Evolutionary conservation across 1,140 invertebrate species (phyloP).

Genomic region (Pachyrhynchus sulphureomaculatus): DNA sequence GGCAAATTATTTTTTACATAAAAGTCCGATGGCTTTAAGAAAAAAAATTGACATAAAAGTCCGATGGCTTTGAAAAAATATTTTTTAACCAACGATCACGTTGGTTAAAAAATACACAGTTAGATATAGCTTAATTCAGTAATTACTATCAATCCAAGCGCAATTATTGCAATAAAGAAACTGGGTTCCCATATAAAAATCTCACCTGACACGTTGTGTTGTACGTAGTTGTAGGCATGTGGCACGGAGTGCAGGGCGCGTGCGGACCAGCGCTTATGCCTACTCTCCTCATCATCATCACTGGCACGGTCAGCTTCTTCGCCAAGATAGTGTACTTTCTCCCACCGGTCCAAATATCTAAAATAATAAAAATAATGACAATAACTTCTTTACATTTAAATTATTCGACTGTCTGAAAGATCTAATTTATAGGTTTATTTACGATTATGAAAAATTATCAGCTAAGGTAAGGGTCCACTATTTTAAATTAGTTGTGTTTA

Average conservation of each 20-base stretch:
- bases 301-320: conserved; percentile 76
- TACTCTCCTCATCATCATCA: conserved; percentile 74
- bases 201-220: conserved; percentile 77
- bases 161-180: too few species aligned
- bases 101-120: too few species aligned
- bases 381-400: not conserved
- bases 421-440: not conserved
- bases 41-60: too few species aligned
- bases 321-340: conserved; percentile 81
- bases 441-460: too few species aligned
- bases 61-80: too few species aligned
- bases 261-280: conserved; percentile 68
- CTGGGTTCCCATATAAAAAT: conserved; percentile 30
- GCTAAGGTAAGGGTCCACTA: too few species aligned
- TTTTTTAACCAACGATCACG: too few species aligned
- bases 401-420: not conserved
- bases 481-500: too few species aligned
- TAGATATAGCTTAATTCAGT: too few species aligned
- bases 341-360: conserved; percentile 81
- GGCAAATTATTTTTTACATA: too few species aligned
- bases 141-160: too few species aligned
- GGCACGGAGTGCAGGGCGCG: conserved; percentile 72
- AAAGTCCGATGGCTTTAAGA: too few species aligned
- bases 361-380: conserved; percentile 33
- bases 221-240: conserved; percentile 77